A percentile compares a stretch with the other conserved stretches of the same genome.
Evolutionary conservation across 2,113 vertebrate species (phyloP).

Genomic region (Mionectes macconnelli): DNA sequence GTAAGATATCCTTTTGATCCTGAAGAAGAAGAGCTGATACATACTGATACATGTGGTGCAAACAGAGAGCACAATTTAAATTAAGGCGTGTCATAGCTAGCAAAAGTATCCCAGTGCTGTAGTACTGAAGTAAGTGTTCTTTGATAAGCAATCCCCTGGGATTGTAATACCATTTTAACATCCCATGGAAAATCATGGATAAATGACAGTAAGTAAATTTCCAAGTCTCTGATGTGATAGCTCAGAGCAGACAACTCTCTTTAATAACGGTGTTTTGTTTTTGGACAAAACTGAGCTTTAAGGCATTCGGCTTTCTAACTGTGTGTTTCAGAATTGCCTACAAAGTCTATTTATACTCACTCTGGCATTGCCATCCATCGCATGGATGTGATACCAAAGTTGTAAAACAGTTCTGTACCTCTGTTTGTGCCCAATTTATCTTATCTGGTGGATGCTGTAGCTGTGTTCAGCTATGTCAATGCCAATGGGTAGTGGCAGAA

Average conservation of each 20-base stretch:
- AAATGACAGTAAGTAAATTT: not conserved
- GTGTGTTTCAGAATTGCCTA: not conserved
- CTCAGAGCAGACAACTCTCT: not conserved
- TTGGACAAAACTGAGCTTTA: not conserved
- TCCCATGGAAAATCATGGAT: not conserved
- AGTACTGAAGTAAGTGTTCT: slow-evolving; percentile 41
- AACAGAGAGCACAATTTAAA: slow-evolving; percentile 43
- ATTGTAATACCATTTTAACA: slow-evolving; percentile 21
- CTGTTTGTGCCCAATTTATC: not conserved
- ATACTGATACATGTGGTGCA: slow-evolving; percentile 50
- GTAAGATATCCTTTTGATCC: slow-evolving; percentile 72
- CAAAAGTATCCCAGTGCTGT: slow-evolving; percentile 26
- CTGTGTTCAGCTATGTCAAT: not conserved
- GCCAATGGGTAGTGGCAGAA: not conserved
- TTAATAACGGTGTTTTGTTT: not conserved
- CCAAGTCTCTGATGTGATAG: not conserved
- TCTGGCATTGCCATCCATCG: not conserved
- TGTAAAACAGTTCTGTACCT: not conserved
- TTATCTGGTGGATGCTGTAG: not conserved
- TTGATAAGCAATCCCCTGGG: slow-evolving; percentile 30
- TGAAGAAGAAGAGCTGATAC: slow-evolving; percentile 42
- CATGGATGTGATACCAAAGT: not conserved
- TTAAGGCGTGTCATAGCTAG: slow-evolving; percentile 40
- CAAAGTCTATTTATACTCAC: not conserved
- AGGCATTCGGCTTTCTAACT: not conserved